Evolutionary conservation across 2,113 vertebrate species (phyloP).

Genomic region (Indicator indicator): DNA sequence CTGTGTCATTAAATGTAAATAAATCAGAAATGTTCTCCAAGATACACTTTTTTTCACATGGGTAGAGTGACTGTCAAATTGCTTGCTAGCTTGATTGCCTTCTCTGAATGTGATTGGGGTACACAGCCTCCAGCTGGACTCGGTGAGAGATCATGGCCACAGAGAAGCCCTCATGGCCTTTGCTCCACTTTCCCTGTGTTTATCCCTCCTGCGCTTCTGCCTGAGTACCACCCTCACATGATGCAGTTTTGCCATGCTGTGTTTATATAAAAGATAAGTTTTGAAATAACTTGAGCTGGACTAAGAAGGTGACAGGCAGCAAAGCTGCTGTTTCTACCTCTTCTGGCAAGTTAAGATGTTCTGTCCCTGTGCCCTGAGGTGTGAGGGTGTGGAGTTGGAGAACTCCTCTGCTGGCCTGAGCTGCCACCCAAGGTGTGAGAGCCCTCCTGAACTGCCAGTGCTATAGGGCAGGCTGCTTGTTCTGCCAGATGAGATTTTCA

Average conservation of each 20-base stretch:
- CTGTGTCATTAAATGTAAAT: neutral
- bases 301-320: neutral
- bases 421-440: too few species aligned
- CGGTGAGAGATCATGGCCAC: neutral
- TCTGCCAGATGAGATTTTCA: neutral
- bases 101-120: neutral
- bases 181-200: neutral
- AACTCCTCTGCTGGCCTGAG: neutral
- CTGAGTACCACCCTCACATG: neutral
- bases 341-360: neutral
- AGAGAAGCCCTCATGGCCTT: neutral
- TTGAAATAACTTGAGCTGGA: neutral
- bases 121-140: fast-evolving
- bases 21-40: neutral
- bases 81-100: neutral
- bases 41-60: neutral
- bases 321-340: neutral
- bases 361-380: neutral
- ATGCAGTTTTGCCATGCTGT: neutral
- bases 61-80: neutral
- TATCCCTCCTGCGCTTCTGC: neutral
- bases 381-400: neutral
- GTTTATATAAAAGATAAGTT: neutral
- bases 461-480: neutral
- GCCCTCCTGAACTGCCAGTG: neutral